These are phyloP conservation scores for Vipera ursinii DNA, from an alignment of 2,797 vertebrate genomes.

Conservation along the genomic window DNA sequence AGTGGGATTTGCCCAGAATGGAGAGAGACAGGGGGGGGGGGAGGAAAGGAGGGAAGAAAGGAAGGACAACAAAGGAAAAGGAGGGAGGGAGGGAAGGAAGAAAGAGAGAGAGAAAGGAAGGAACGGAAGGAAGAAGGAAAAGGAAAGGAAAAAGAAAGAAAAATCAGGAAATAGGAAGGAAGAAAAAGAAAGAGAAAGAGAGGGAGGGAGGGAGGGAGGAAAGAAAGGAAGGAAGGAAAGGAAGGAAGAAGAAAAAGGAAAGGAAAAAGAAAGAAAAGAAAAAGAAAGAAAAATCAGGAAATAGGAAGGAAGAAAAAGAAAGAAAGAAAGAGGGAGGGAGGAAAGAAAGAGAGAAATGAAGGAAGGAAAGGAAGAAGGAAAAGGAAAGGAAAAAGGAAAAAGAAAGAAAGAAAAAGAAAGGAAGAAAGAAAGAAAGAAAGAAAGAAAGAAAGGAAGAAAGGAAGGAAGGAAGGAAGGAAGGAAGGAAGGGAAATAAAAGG, in stretches of 20 bases:
- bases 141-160: background rate
- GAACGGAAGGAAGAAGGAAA: background rate
- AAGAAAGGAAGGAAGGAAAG: background rate
- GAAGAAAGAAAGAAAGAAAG: too few relatives aligned
- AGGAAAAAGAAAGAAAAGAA: too few relatives aligned
- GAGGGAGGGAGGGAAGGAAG: background rate
- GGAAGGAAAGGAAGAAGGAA: too few relatives aligned
- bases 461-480: too few relatives aligned
- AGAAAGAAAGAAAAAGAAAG: background rate
- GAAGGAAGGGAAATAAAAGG: background rate
- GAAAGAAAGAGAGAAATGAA: background rate
- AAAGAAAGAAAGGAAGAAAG: too few relatives aligned
- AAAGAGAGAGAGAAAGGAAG: background rate
- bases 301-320: too few relatives aligned
- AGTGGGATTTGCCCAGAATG: background rate
- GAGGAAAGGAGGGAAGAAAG: background rate
- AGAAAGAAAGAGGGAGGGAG: background rate
- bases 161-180: too few relatives aligned
- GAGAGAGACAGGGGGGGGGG: rapidly evolving
- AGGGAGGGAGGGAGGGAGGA: background rate
- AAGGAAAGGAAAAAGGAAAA: background rate
- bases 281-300: too few relatives aligned
- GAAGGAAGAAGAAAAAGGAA: background rate
- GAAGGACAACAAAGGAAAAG: background rate
- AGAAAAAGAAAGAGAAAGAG: too few relatives aligned